Base-by-base conservation (phyloP, 2,888 invertebrate genomes). In the Bombyx huttoni region DNA sequence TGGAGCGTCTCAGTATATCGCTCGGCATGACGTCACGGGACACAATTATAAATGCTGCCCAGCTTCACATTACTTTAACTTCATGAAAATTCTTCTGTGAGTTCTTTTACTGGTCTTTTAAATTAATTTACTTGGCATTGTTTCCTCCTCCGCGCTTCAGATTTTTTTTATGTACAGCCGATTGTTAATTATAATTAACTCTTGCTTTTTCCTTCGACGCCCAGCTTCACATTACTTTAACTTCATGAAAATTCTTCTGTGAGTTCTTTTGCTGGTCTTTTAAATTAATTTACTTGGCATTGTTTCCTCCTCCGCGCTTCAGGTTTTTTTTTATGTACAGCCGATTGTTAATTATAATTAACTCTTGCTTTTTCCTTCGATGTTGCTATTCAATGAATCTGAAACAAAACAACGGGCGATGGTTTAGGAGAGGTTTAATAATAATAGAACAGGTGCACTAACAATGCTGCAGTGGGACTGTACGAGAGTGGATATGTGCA, bases 21-120 rank as follows among this genome's bases (percentile, higher is more conserved):
- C 66, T 65, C 68, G 67, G 69, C 81, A 78, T 85, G 64, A 70
- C 68, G 65, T 74, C 73, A 77, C 68, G 68, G 64, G 62, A 68
- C 73, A 70, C 74, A 7, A 40, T 40, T 10, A 8, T 10, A 40
- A 40, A 40, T 40, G 72, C 61, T 61, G 63, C 62, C 40, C 40
- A 24, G 24, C 5, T 5, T 24, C 70, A 78, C 71, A 74, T 76
- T 60, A 59, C 73, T 61, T 61, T 65, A 1, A 62, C 40, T 40
- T 40, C 12, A 1, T 40, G 40, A 40, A 40, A 12, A 40, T 40
- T 10, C 12, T 10, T 8, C 12, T 40, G 5, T 40, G 3, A 3
- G 8, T 7, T 40, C 40, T 40, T 40, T 40, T 40, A 7, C 40
- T 5, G 7, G 40, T 5, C 12, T 10, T 12, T 40, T 12, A 40